phyloP scores from a whole-genome alignment of 2,113 vertebrate species.

The Neodon shergylaensis region DNA sequence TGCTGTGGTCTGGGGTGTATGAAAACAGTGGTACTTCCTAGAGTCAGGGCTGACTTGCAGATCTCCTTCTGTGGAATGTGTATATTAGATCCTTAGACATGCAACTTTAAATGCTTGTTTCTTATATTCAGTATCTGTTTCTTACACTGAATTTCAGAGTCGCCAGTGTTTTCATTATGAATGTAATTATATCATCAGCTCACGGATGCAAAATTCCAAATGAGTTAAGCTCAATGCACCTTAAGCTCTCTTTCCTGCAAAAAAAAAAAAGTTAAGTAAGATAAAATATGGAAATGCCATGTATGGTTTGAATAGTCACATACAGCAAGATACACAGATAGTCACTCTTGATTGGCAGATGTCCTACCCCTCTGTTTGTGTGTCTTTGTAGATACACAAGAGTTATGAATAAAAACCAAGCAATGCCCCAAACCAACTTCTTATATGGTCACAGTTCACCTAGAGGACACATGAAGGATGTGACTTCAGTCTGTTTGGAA shows the following conservation, averaged over 20 bases:
- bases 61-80: background rate
- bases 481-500: constrained; percentile 7
- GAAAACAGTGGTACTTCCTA: constrained; percentile 42
- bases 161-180: constrained; percentile 31
- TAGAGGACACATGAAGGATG: constrained; percentile 29
- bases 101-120: background rate
- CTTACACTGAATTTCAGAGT: constrained; percentile 36
- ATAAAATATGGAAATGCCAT: constrained; percentile 6
- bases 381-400: background rate
- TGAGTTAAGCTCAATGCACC: constrained; percentile 45
- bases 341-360: constrained; percentile 36
- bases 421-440: background rate
- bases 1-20: background rate
- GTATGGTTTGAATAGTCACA: constrained; percentile 39
- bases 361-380: background rate
- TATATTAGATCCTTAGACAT: constrained; percentile 22
- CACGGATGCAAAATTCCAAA: background rate
- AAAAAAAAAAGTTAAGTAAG: constrained; percentile 40
- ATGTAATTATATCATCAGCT: constrained; percentile 17
- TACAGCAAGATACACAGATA: background rate
- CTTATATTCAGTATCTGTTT: background rate
- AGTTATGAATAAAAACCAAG: constrained; percentile 20
- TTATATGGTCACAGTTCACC: background rate
- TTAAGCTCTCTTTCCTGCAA: constrained; percentile 21
- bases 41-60: constrained; percentile 8